Evolutionary conservation across 2,888 invertebrate genomes (phyloP), one percentile per base, ranked within the genome.

Genomic region (Lithophane leautieri): DNA sequence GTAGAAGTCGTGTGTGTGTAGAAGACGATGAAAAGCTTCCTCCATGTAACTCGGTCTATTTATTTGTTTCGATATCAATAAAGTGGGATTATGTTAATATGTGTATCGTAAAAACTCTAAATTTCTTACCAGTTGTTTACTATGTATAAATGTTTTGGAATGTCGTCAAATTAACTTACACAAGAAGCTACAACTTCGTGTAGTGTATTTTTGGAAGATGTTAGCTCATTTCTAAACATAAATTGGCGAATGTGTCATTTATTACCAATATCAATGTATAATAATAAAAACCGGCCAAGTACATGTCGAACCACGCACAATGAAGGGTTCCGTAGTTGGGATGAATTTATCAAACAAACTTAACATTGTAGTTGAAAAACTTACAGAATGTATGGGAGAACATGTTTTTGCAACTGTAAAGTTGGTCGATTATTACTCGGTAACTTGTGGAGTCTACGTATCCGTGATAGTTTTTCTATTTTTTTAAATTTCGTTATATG

Each of bases 41-140:
- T 74, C 61, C 7, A 40, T 22, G 44, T 62, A 56, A 72, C 61
- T 70, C 16, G 12, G 12, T 22, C 47, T 70, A 56, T 76, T 74
- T 76, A 74, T 77, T 78, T 61, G 40, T 78, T 82, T 61, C 72
- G 74, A 80, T 79, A 82, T 77, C 73, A 81, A 83, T 79, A 83
- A 80, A 82, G 56, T 79, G 77, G 73, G 67, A 84, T 82, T 85
- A 84, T 85, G 76, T 70, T 63, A 82, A 85, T 81, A 78, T 74
- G 22, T 71, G 52, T 70, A 73, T 76, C 69, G 56, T 79, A 76
- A 83, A 87, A 70, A 52, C 3, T 61, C 22, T 62, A 71, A 69
- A 79, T 75, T 78, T 79, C 44, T 70, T 67, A 66, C 60, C 50
- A 34, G 67, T 72, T 78, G 67, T 83, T 71, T 67, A 65, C n/a